These are phyloP conservation scores for Carassius gibelio DNA, from an alignment of 2,113 vertebrate genomes.

Conservation along the genomic window DNA sequence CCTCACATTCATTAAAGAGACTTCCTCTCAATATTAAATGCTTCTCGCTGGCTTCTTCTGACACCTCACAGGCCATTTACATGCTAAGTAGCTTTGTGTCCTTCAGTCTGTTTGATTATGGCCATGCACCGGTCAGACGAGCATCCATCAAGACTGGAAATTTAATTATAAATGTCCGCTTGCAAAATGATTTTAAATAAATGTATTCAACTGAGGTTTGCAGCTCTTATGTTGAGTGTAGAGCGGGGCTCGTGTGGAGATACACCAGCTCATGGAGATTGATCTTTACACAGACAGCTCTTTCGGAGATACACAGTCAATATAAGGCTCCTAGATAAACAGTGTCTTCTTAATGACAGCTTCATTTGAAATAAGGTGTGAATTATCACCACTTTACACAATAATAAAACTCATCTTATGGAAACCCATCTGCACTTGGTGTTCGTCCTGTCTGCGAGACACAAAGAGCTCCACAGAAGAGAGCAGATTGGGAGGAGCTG, in stretches of 20 bases:
- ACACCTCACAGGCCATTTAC: conserved; percentile 70
- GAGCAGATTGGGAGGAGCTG: conserved; percentile 58
- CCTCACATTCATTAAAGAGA: conserved; percentile 35
- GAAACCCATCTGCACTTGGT: conserved; percentile 51
- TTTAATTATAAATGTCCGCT: conserved; percentile 74
- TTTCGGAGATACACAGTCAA: conserved; percentile 18
- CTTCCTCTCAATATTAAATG: conserved; percentile 42
- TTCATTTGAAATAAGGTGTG: conserved; percentile 33
- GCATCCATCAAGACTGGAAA: conserved; percentile 74
- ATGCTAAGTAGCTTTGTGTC: conserved; percentile 76
- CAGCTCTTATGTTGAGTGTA: conserved; percentile 62
- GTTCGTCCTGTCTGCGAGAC: conserved; percentile 46
- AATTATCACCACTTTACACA: conserved; percentile 44
- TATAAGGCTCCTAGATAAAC: conserved; percentile 32
- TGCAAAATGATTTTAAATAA: conserved; percentile 66
- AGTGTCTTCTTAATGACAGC: conserved; percentile 35
- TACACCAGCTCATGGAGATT: conserved; percentile 69
- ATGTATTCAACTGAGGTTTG: conserved; percentile 66
- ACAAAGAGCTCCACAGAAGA: conserved; percentile 49
- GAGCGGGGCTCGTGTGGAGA: conserved; percentile 24
- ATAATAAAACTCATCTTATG: conserved; percentile 43
- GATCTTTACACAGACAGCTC: conserved; percentile 71
- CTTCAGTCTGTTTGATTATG: conserved; percentile 70
- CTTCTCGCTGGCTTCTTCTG: conserved; percentile 16
- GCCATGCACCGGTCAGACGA: conserved; percentile 65